These are phyloP conservation scores for Araneus ventricosus DNA, from an alignment of 1,140 invertebrate genomes.

Conservation along the genomic window DNA sequence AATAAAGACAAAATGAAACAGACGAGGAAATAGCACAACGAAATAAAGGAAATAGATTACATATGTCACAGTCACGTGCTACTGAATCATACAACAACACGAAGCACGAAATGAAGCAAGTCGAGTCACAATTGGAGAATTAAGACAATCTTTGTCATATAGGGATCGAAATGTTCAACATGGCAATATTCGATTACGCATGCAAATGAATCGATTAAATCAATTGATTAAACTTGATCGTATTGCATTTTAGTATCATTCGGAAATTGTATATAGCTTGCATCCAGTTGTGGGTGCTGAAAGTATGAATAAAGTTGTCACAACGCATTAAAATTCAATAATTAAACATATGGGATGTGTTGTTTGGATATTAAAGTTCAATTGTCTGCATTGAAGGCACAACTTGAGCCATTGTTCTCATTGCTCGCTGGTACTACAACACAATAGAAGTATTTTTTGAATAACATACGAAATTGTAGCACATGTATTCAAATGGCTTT, in stretches of 20 bases:
- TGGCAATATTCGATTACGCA: not conserved
- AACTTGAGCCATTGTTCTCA: not conserved
- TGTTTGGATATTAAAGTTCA: not conserved
- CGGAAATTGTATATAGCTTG: not conserved
- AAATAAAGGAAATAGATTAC: not conserved
- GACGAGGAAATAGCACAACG: not conserved
- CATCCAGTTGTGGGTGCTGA: not conserved
- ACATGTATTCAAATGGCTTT: not conserved
- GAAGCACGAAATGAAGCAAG: not conserved
- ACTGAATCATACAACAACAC: not conserved
- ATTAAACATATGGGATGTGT: not conserved
- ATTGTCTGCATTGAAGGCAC: not conserved
- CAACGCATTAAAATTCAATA: not conserved
- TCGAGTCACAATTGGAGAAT: not conserved
- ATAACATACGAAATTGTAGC: not conserved
- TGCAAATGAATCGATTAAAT: not conserved
- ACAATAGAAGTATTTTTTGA: not conserved
- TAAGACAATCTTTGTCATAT: not conserved
- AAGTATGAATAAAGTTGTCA: not conserved
- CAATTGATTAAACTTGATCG: not conserved
- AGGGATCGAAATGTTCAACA: not conserved
- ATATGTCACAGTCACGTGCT: not conserved
- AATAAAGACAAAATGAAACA: not conserved
- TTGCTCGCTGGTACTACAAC: not conserved
- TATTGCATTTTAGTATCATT: not conserved